A percentile compares a stretch with the other conserved stretches of the same genome.
Evolutionary conservation across 2,797 vertebrate species (phyloP).

Genomic region (Avahi laniger): DNA sequence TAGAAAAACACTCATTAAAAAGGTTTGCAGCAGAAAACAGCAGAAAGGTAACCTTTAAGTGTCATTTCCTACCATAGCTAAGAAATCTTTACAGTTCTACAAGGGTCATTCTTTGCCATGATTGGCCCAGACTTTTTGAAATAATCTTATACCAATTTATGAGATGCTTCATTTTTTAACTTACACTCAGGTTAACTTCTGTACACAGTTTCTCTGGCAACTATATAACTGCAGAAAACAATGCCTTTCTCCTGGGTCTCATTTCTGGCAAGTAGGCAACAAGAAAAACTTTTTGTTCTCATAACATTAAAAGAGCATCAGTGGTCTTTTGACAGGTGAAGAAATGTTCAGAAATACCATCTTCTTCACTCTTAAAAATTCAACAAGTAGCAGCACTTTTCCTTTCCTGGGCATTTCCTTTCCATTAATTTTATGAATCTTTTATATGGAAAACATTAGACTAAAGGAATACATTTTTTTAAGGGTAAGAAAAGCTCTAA

Average conservation of each 20-base stretch:
- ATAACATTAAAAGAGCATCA: conserved; percentile 81
- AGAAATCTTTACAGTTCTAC: conserved; percentile 28
- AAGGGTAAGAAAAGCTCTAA: conserved; percentile 17
- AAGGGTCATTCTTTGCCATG: background rate
- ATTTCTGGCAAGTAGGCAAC: conserved; percentile 80
- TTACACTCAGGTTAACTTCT: conserved; percentile 85
- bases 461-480: background rate
- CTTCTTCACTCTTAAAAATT: background rate
- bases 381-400: background rate
- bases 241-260: conserved; percentile 82
- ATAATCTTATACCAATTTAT: conserved; percentile 81
- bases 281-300: conserved; percentile 79
- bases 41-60: conserved; percentile 50
- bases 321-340: conserved; percentile 81
- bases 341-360: conserved; percentile 73
- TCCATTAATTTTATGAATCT: conserved; percentile 29
- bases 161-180: conserved; percentile 82
- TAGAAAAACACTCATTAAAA: conserved; percentile 64
- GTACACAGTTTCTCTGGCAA: conserved; percentile 85
- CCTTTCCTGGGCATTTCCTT: conserved; percentile 30
- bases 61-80: conserved; percentile 35
- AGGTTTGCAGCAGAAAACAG: conserved; percentile 10
- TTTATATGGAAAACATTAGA: conserved; percentile 42
- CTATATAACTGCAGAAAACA: conserved; percentile 86
- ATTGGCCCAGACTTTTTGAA: conserved; percentile 58